Conservation (phyloP, 2,113 vertebrate genomes). For the Pristiophorus japonicus region DNA sequence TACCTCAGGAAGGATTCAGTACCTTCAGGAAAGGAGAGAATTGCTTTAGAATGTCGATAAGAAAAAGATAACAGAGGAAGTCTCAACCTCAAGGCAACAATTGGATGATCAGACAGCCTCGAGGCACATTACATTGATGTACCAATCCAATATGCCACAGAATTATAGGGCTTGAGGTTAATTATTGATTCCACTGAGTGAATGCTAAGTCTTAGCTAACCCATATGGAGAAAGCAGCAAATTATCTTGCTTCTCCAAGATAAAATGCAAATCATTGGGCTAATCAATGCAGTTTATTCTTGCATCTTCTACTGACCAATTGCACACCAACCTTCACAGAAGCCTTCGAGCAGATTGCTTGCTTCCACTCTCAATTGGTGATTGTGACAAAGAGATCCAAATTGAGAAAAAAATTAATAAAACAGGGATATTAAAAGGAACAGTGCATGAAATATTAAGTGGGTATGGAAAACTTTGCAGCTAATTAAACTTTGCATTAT, state of each 20-base stretch:
- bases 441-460: constrained; percentile 16
- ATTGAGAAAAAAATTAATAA: neutral
- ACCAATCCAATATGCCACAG: neutral
- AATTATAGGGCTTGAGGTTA: neutral
- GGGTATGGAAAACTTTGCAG: constrained; percentile 1
- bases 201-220: neutral
- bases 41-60: neutral
- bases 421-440: neutral
- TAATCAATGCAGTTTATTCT: neutral
- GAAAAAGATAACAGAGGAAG: neutral
- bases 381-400: neutral
- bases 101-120: neutral
- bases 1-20: neutral
- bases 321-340: neutral
- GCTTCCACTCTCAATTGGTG: neutral
- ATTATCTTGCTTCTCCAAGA: neutral
- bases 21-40: neutral
- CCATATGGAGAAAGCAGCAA: neutral
- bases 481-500: constrained; percentile 30
- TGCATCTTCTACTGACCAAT: neutral
- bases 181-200: constrained; percentile 12
- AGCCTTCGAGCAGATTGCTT: neutral
- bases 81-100: neutral
- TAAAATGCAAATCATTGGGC: neutral
- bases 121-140: neutral